Base-by-base conservation (phyloP, 1,140 invertebrate species). In the Himalopsyche phryganea region DNA sequence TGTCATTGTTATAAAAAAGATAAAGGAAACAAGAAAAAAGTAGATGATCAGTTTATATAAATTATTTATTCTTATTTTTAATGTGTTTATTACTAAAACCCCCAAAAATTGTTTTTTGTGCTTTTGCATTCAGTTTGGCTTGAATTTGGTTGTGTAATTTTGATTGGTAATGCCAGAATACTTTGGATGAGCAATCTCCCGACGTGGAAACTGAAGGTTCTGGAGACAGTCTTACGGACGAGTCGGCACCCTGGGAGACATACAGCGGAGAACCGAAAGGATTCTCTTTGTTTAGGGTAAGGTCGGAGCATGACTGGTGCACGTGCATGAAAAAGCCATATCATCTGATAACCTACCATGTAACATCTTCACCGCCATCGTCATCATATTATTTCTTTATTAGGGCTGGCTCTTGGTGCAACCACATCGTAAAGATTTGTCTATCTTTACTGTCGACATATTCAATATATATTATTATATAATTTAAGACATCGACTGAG, bases 251-350 rank as follows among this genome's bases (percentile, higher is more conserved):
- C 40, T 69, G 68, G 66, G 67, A 67, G 35, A 71, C 71, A 18
- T 68, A 60, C 65, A 71, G 66, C 55, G 63, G 68, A 13, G 73
- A 71, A 58, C 68, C 66, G 50, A 63, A 66, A 42, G 66, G 61
- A 9, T 66, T 68, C 14, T 52, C 60, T 9, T 68, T 74, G 46
- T 69, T 69, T 20, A 53, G 62, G 62, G 62, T 65, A 65, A 60
- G 62, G 23, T 10, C 32, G 40, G 23, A 19, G 50, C 57, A 59
- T 53, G 58, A 23, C 42, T 20, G 35, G 33, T 50, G 66, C 38
- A 64, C 50, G 18, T 68, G 67, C 48, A 60, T 63, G 36, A 57
- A 46, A 7, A 17, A 23, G 17, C 10, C 38, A 40, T 70, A 57
- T 20, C 51, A 47, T 67, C 61, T 62, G 70, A 71, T 38, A 68